Percentiles rank a stretch among this genome's conserved stretches.
Evolutionary conservation across 2,113 vertebrate genomes (phyloP).

Genomic region (Struthio camelus): DNA sequence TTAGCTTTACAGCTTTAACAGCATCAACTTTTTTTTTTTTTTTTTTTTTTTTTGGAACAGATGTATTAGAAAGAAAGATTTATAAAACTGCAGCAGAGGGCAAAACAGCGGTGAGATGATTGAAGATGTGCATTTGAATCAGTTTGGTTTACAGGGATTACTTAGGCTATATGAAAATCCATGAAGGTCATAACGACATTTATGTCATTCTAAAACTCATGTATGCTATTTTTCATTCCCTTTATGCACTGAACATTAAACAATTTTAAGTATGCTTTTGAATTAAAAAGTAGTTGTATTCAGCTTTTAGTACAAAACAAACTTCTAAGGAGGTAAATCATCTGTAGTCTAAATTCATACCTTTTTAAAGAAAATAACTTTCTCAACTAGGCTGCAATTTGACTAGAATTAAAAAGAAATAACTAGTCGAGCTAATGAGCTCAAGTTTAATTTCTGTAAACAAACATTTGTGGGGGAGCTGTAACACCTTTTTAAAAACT

Average conservation of each 20-base stretch:
- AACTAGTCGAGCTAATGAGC: neutral
- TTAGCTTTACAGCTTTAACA: slow-evolving; percentile 46
- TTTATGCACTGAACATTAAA: slow-evolving; percentile 57
- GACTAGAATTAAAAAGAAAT: neutral
- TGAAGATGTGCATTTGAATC: slow-evolving; percentile 73
- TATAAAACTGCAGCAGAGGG: slow-evolving; percentile 48
- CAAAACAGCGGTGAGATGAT: slow-evolving; percentile 66
- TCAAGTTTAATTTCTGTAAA: neutral
- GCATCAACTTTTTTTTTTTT: neutral
- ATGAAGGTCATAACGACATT: slow-evolving; percentile 74
- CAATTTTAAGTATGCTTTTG: slow-evolving; percentile 25
- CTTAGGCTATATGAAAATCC: slow-evolving; percentile 69
- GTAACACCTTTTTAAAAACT: neutral
- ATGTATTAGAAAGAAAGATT: slow-evolving; percentile 51
- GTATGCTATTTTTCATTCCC: slow-evolving; percentile 64
- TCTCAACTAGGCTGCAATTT: neutral
- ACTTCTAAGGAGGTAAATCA: neutral
- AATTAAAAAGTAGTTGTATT: slow-evolving; percentile 57
- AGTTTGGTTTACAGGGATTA: slow-evolving; percentile 73
- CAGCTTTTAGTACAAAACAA: neutral
- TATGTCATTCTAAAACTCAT: slow-evolving; percentile 68
- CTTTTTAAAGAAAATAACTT: neutral
- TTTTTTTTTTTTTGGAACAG: neutral
- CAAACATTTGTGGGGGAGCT: neutral
- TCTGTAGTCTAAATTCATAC: neutral